Evolutionary conservation across 2,888 invertebrate species (phyloP), one percentile per base, ranked within the genome.

Genomic region (Rhagium mordax): DNA sequence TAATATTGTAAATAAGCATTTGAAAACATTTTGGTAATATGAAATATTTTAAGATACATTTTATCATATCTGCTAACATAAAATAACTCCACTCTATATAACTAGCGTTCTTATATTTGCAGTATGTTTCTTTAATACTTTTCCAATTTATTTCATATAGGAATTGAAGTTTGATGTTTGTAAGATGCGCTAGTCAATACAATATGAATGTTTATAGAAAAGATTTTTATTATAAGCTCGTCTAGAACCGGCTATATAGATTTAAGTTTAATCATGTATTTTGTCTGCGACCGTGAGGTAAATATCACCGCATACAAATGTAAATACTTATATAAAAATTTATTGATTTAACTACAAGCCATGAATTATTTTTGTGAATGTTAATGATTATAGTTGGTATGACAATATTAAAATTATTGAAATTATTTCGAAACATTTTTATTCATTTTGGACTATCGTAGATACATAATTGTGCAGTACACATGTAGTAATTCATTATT

Each of bases 1-100:
- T 98, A 48, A 95, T 98, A 95, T 98, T 86, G 97, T 97, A 47
- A 94, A 94, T 1, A 97, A 97, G 86, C 93, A 97, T 83, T 97
- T 98, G 91, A 93, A 96, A 82, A 96, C 96, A 68, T n/a, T 98
- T 98, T 84, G 98, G 97, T 77, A 98, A 98, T 98, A 95, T 98
- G 94, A 98, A 98, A 88, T 96, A 96, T 88, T 91, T 98, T 82
- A 97, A 97, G 88, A 93, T 93, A 76, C 98, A 98, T 89, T 97
- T 98, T 88, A 89, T 91, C 84, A 91, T 91, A 83, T 92, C 90
- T 89, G 77, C 48, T 72, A 27, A 67, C 15, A 64, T 60, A 1
- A 41, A 41, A 20, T 3, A 16, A 18, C 13, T n/a, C 10, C 47
- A 8, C 18, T 21, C 29, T 27, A 61, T 53, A 24, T 20, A 16